Base-by-base conservation (phyloP, 2,888 invertebrate genomes). In the Noctua janthina region DNA sequence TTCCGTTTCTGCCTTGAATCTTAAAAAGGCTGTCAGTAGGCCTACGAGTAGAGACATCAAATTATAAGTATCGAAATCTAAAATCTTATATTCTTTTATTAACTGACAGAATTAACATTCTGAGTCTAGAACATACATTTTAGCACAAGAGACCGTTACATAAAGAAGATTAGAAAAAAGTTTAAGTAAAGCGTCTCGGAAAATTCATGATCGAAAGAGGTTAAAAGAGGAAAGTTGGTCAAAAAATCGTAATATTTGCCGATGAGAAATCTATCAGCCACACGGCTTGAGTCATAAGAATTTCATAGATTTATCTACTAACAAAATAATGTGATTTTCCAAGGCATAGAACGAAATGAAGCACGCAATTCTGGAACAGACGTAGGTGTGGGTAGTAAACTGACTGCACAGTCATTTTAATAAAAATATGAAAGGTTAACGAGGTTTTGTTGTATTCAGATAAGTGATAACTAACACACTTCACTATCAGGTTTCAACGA, bases 371-470 rank as follows among this genome's bases (percentile, higher is more conserved):
- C 11, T 35, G 29, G 29, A 68, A 43, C 39, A 17, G 5, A 17
- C 2, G 69, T 69, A 11, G 67, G 46, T 49, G 35, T 35, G 35
- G 35, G 35, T 35, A 39, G n/a, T 15, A 20, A 20, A 46, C 17
- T 39, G 10, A 35, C 15, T 23, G 7, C 2, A 35, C 62, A 35
- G 39, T 17, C 4, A 46, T 29, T 59, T 15, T 29, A 20, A 62
- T 35, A 43, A 20, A 77, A 75, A 69, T 39, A 64, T 39, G 2
- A 64, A 69, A 10, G 49, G 49, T 39, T 39, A 83, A 83, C 67
- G 59, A 62, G 46, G 23, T 78, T 83, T 83, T 17, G 39, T 39
- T 82, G 59, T 83, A 81, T 46, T 54, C 39, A 83, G 77, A 81
- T 83, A 81, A 76, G 56, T 49, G 76, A 66, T 70, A 70, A 64